Percentiles rank a stretch among this genome's conserved stretches.
Conservation (phyloP, 1,140 invertebrate genomes). For the Brachionus koreanus region DNA sequence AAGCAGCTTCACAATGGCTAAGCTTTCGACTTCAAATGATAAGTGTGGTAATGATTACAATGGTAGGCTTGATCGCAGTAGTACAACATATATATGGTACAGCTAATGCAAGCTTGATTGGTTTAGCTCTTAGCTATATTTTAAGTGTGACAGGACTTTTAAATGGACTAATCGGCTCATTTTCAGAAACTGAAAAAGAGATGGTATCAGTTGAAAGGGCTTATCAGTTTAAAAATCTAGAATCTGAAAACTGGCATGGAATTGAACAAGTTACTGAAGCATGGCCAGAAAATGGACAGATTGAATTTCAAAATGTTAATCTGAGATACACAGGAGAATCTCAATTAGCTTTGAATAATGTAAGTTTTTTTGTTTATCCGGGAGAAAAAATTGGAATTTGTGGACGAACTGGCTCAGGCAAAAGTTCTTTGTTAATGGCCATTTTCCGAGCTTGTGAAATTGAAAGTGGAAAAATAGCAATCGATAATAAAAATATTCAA, state of each 20-base stretch:
- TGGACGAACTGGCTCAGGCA: constrained; percentile 84
- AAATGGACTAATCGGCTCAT: constrained; percentile 77
- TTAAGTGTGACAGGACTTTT: constrained; percentile 80
- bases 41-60: constrained; percentile 76
- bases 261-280: background rate
- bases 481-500: constrained; percentile 49
- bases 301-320: constrained; percentile 33
- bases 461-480: constrained; percentile 50
- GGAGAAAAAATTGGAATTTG: constrained; percentile 65
- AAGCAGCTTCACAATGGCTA: constrained; percentile 80
- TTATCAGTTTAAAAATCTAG: constrained; percentile 59
- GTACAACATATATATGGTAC: constrained; percentile 67
- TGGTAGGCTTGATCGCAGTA: constrained; percentile 78
- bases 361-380: constrained; percentile 15
- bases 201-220: constrained; percentile 92
- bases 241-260: constrained; percentile 48
- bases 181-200: constrained; percentile 78
- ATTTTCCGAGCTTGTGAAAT: constrained; percentile 51
- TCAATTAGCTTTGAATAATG: background rate
- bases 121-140: constrained; percentile 87
- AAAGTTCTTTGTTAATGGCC: constrained; percentile 61
- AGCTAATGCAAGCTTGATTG: constrained; percentile 64
- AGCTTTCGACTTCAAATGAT: constrained; percentile 80
- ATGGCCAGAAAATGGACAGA: background rate
- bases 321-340: background rate